Evolutionary conservation across 2,797 vertebrate species (phyloP).

Genomic region (Bradypodion pumilum): DNA sequence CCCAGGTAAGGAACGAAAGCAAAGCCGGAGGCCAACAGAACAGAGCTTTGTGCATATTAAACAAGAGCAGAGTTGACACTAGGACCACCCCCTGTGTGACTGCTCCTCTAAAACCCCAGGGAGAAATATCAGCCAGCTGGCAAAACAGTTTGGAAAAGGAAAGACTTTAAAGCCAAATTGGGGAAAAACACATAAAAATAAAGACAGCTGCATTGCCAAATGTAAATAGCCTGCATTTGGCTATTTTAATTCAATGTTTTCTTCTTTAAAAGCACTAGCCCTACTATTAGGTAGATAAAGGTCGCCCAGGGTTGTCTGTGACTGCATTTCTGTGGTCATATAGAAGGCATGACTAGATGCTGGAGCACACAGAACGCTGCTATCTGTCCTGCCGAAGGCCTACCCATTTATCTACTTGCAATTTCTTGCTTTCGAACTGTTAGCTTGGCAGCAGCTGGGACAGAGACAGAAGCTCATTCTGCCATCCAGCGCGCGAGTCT

Average conservation of each 20-base stretch:
- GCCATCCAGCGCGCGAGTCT: too few species aligned
- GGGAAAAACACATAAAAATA: not conserved
- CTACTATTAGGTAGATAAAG: too few species aligned
- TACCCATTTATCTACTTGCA: too few species aligned
- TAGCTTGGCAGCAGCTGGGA: too few species aligned
- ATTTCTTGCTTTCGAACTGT: too few species aligned
- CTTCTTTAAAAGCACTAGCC: not conserved
- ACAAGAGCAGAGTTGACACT: not conserved
- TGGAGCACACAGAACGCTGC: too few species aligned
- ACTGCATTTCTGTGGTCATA: too few species aligned
- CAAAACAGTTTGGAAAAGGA: not conserved
- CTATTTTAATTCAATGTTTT: not conserved
- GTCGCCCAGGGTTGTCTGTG: too few species aligned
- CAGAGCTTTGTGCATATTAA: constrained; percentile 10
- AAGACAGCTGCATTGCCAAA: constrained; percentile 20
- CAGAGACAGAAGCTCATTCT: too few species aligned
- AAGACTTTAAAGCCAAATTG: not conserved
- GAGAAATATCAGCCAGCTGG: constrained; percentile 16
- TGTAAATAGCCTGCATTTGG: not conserved
- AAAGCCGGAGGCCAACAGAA: constrained; percentile 11
- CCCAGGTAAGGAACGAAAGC: not conserved
- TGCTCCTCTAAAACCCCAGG: constrained; percentile 5
- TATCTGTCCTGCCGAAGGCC: too few species aligned
- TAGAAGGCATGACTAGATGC: too few species aligned
- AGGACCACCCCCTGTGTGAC: constrained; percentile 7